phyloP scores from a whole-genome alignment of 2,113 vertebrate genomes.

The Poeciliopsis occidentalis region DNA sequence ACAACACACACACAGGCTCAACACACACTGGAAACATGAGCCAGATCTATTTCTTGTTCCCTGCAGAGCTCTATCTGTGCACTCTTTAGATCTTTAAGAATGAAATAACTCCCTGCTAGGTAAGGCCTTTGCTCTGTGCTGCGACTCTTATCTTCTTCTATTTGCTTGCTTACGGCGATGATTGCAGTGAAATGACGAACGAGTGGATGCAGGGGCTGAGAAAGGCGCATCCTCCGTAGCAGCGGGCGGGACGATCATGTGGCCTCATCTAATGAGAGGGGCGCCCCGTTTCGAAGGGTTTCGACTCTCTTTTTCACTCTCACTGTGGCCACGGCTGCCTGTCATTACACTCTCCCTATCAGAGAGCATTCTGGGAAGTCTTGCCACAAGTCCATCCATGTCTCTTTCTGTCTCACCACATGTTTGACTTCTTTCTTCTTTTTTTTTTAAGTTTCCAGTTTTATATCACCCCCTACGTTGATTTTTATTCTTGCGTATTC shows the following conservation, averaged over 20 bases:
- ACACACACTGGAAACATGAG: conserved; percentile 23
- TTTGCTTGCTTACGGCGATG: conserved; percentile 8
- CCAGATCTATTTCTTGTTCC: conserved; percentile 17
- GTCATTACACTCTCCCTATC: conserved; percentile 77
- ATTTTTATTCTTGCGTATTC: conserved; percentile 42
- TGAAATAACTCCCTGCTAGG: not conserved
- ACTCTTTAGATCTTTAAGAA: conserved; percentile 4
- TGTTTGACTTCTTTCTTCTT: conserved; percentile 24
- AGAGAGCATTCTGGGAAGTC: conserved; percentile 76
- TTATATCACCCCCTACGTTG: conserved; percentile 40
- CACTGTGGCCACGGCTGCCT: conserved; percentile 70
- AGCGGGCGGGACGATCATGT: conserved; percentile 57
- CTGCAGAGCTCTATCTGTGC: not conserved
- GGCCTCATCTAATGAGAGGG: conserved; percentile 73
- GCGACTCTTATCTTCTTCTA: not conserved
- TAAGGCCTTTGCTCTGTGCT: not conserved
- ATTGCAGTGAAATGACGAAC: conserved; percentile 9
- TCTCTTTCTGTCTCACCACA: conserved; percentile 68
- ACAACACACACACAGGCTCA: not conserved
- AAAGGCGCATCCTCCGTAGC: conserved; percentile 34
- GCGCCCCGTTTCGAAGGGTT: conserved; percentile 48
- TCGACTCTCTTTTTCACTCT: conserved; percentile 64
- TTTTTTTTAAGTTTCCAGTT: conserved; percentile 24
- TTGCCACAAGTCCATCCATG: conserved; percentile 61
- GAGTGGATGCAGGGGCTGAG: conserved; percentile 10